phyloP scores from a whole-genome alignment of 2,797 vertebrate genomes.

The Fundulus diaphanus region DNA sequence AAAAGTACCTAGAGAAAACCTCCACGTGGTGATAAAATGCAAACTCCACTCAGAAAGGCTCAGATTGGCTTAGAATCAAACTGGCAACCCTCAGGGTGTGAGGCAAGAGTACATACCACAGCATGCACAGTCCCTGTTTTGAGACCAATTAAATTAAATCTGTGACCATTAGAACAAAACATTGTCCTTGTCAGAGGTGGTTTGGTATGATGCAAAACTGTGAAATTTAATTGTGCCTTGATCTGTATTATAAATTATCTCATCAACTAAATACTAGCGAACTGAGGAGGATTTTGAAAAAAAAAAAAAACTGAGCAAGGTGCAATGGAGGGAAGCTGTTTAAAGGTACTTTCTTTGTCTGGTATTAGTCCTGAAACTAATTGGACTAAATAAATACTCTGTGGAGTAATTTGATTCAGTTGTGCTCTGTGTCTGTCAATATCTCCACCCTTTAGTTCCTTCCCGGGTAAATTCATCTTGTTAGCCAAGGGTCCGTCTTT shows the following conservation, averaged over 20 bases:
- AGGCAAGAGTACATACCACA: neutral
- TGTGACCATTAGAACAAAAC: constrained; percentile 22
- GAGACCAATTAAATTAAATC: constrained; percentile 9
- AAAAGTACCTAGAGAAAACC: neutral
- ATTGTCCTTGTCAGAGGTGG: constrained; percentile 14
- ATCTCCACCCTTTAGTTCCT: constrained; percentile 67
- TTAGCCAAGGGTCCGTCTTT: constrained; percentile 61
- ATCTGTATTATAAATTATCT: constrained; percentile 36
- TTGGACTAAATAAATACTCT: constrained; percentile 76
- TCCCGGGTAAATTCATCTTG: constrained; percentile 67
- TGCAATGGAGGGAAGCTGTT: constrained; percentile 44
- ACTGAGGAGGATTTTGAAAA: constrained; percentile 31
- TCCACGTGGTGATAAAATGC: neutral
- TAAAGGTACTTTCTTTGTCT: constrained; percentile 62
- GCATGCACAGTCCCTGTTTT: neutral
- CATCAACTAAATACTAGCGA: constrained; percentile 39
- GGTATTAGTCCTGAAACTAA: constrained; percentile 69
- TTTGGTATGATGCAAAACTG: neutral
- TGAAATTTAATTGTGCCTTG: constrained; percentile 23
- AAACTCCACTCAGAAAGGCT: neutral
- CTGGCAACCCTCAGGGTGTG: constrained; percentile 5
- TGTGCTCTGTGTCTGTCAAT: constrained; percentile 75
- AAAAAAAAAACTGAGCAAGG: constrained; percentile 34
- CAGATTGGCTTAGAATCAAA: neutral
- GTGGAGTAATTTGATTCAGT: constrained; percentile 76